Base-by-base conservation (phyloP, 2,888 invertebrate species). In the Pomacea canaliculata region DNA sequence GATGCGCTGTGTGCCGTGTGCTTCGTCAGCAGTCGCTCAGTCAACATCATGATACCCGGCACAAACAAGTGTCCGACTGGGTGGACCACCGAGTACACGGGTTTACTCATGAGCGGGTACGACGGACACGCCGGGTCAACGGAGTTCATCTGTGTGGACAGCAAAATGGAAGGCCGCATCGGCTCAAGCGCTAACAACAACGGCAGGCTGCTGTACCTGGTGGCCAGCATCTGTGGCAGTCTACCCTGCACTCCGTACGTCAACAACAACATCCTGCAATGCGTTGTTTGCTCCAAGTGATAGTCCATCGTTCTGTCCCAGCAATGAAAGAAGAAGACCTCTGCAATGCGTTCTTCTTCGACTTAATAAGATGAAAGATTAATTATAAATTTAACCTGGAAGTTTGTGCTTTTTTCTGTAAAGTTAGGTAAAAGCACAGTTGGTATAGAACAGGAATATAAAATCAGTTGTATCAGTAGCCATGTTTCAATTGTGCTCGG, bases 61-160 rank as follows among this genome's bases (percentile, higher is more conserved):
- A 46, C 68, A 23, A 68, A 68, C 68, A 19, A 13, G 27, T 68
- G 68, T 48, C 27, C 48, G 48, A 4, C 46, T 12, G 37, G 37
- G 2, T 68, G 68, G 68, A 23, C 37, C 12, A 1, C 19, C 12
- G 68, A 68, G 48, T 68, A 68, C 68, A 68, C 10, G 4, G 68
- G 68, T 9, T 27, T 46, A 23, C 48, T 68, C 9, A 68, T 68
- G 68, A 19, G 23, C 13, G 48, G 48, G 7, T 37, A 68, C 48
- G 12, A 68, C 48, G 7, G 5, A 3, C 48, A 68, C 48, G 37
- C 5, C 19, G 27, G 23, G 13, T 3, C 37, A 12, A 68, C 68
- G 12, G 68, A 68, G 19, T 68, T 7, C 68, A 68, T 68, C 68
- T 68, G 68, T 46, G 68, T 68, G n/a, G 68, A 68, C 48, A 27